phyloP scores from a whole-genome alignment of 2,797 vertebrate genomes.

The Sebastolobus alascanus region DNA sequence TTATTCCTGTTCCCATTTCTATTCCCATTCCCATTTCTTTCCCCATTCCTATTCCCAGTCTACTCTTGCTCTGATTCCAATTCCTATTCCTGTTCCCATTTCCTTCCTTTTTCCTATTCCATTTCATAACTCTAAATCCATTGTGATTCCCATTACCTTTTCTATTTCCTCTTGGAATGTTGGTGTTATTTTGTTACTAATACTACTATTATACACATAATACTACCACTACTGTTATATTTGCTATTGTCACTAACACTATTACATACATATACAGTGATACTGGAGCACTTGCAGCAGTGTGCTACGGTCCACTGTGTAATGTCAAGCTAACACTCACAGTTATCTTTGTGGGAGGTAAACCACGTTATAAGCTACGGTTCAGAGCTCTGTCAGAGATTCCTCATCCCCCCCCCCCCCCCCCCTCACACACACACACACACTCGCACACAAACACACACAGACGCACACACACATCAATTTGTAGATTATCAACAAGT shows the following conservation, averaged over 20 bases:
- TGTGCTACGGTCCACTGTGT: background rate
- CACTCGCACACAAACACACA: constrained; percentile 29
- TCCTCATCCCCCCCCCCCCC: background rate
- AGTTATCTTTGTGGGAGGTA: constrained; percentile 49
- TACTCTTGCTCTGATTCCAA: background rate
- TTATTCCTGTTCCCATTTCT: too few relatives aligned
- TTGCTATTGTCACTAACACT: too few relatives aligned
- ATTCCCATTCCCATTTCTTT: too few relatives aligned
- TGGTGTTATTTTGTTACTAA: background rate
- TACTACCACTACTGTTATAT: too few relatives aligned
- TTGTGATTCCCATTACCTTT: background rate
- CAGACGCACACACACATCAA: constrained; percentile 10
- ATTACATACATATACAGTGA: background rate
- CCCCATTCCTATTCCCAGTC: too few relatives aligned
- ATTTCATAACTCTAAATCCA: too few relatives aligned
- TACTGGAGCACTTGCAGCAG: background rate
- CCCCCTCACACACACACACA: background rate
- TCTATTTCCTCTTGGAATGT: background rate
- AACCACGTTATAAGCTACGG: constrained; percentile 34
- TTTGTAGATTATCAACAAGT: constrained; percentile 74
- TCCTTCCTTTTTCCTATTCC: background rate
- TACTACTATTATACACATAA: too few relatives aligned
- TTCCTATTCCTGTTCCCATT: background rate
- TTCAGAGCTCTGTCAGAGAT: constrained; percentile 48
- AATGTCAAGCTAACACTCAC: constrained; percentile 33